Percentiles rank a stretch among this genome's conserved stretches.
Conservation (phyloP, 2,113 vertebrate genomes). For the Acanthisitta chloris region DNA sequence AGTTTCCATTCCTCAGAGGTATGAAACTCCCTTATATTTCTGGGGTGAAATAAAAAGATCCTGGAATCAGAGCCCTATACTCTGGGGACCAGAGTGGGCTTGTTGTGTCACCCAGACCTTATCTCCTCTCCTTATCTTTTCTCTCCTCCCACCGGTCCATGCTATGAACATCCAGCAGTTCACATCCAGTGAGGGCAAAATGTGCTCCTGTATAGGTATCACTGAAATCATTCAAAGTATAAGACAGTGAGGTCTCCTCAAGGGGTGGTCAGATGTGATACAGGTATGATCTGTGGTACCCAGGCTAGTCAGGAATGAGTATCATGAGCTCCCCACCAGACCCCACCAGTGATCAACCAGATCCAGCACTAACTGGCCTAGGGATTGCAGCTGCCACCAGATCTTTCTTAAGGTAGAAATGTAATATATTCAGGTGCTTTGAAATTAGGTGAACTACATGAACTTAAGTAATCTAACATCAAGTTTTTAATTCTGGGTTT, state of each 20-base stretch:
- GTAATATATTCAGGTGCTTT: background rate
- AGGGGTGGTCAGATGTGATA: background rate
- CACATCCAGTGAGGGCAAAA: background rate
- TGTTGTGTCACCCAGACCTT: background rate
- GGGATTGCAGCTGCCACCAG: background rate
- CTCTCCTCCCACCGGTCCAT: background rate
- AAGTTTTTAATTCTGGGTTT: background rate
- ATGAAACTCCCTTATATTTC: background rate
- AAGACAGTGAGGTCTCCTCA: background rate
- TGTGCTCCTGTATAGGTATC: background rate
- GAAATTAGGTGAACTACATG: background rate
- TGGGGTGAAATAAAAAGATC: background rate
- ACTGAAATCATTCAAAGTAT: background rate
- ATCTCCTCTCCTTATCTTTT: background rate
- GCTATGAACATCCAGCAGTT: background rate
- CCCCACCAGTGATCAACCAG: background rate
- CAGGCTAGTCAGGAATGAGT: rapidly evolving
- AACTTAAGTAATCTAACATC: background rate
- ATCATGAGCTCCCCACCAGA: background rate
- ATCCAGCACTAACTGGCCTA: background rate
- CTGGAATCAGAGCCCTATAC: background rate
- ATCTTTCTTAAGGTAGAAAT: background rate
- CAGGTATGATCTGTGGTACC: background rate
- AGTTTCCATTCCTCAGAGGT: background rate
- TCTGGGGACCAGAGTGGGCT: background rate